Base-by-base conservation (phyloP, 2,888 invertebrate species). In the Plusia festucae region DNA sequence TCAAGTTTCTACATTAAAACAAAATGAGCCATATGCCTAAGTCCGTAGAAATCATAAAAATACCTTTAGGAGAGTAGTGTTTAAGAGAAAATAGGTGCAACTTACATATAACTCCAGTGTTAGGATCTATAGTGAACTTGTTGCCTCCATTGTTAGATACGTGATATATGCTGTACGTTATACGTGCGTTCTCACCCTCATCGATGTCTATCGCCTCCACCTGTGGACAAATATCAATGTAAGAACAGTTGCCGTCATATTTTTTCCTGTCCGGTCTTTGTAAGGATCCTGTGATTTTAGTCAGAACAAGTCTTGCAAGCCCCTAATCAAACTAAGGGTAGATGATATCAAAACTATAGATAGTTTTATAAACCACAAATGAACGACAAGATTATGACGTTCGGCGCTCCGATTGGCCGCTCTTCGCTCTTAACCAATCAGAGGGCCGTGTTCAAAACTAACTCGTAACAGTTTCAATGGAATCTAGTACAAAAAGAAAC, bases 71-170 rank as follows among this genome's bases (percentile, higher is more conserved):
- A 40, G 40, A 27, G 13, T 24, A 68, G 24, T 40, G 3, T 46
- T 54, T 56, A 52, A 59, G 60, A 40, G 65, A 55, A 62, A 51
- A 11, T 56, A 20, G 7, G 73, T 81, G 70, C 71, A 70, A 81
- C 93, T 93, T 88, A 95, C 95, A 96, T 85, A 97, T 97, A 76
- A 97, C 96, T 24, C 98, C 98, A 15, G 97, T 97, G 80, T 95
- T 96, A 57, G 97, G 96, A 86, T 98, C 97, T 82, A 99, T 98
- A 82, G 96, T 96, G 89, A 99, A 98, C 90, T 98, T 98, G 82
- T 97, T 97, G 70, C 97, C 96, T 1, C 98, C 98, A 90, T 98
- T 98, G 91, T 98, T 98, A 70, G 98, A 98, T 9, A 98, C 98
- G 93, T 98, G 98, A 88, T 98, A 97, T 74, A 99, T 98, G 81